A percentile compares a stretch with the other conserved stretches of the same genome.
Conservation (phyloP, 2,888 invertebrate species). For the Parnassius orleans region DNA sequence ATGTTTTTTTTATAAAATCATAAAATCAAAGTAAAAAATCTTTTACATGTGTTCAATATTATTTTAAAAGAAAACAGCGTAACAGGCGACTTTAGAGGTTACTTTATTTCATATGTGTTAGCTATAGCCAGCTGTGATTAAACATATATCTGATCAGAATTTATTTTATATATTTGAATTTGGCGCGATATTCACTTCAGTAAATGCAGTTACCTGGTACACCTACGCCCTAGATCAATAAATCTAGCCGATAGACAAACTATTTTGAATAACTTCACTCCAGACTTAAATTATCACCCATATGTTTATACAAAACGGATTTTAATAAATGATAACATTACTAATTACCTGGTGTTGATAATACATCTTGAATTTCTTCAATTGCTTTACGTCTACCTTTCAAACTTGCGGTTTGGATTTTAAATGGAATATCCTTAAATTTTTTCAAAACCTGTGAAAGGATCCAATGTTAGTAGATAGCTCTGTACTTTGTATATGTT, state of each 20-base stretch:
- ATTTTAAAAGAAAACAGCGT: not conserved
- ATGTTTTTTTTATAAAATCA: too few species aligned
- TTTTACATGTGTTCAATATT: not conserved
- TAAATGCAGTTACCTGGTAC: conserved; percentile 12
- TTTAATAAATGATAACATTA: not conserved
- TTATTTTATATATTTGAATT: conserved; percentile 15
- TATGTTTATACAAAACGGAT: not conserved
- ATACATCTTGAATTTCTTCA: conserved; percentile 84
- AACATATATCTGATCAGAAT: not conserved
- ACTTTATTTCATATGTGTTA: conserved; percentile 1
- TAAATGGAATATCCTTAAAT: conserved; percentile 87
- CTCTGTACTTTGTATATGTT: conserved; percentile 1
- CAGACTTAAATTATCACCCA: not conserved
- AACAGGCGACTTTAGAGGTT: conserved; percentile 16
- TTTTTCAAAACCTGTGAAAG: conserved; percentile 82
- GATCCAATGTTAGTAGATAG: conserved; percentile 33
- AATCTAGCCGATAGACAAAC: conserved; percentile 22
- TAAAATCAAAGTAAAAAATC: not conserved
- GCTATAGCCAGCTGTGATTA: not conserved
- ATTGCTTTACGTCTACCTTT: conserved; percentile 85
- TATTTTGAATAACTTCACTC: conserved; percentile 15
- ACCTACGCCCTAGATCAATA: conserved; percentile 24
- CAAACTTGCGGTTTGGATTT: conserved; percentile 86
- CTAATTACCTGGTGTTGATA: conserved; percentile 86
- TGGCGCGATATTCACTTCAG: conserved; percentile 33